phyloP scores from a whole-genome alignment of 2,113 vertebrate genomes.

The Rhinoderma darwinii region DNA sequence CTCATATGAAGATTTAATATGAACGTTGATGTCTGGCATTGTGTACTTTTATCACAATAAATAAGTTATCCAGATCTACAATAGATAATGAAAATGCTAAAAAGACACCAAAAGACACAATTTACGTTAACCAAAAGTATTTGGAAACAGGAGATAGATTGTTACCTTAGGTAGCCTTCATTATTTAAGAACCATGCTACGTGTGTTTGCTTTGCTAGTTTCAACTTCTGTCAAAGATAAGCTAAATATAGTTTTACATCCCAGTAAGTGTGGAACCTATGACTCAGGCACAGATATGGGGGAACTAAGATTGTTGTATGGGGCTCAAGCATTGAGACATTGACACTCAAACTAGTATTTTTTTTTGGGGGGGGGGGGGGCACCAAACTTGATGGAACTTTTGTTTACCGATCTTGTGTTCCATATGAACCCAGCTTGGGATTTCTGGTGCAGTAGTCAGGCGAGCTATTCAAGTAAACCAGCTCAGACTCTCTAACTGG shows the following conservation, averaged over 20 bases:
- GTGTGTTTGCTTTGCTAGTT: not conserved
- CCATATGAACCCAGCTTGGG: constrained; percentile 73
- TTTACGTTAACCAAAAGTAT: no score
- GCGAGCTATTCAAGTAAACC: constrained; percentile 75
- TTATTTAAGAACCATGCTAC: not conserved
- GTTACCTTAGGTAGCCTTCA: not conserved
- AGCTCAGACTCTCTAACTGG: constrained; percentile 72
- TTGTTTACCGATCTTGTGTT: constrained; percentile 76
- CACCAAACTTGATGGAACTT: not conserved
- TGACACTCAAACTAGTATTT: not conserved
- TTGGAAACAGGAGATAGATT: no score
- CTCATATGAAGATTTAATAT: no score
- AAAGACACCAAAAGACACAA: no score
- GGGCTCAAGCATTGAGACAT: not conserved
- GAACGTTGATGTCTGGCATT: no score
- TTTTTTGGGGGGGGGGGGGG: no score
- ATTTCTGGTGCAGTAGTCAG: constrained; percentile 73
- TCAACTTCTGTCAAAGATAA: not conserved
- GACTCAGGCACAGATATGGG: not conserved
- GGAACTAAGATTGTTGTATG: no score
- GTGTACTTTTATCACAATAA: no score
- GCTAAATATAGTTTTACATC: not conserved
- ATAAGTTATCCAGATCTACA: no score
- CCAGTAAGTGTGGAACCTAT: not conserved
- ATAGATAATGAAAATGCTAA: no score